Evolutionary conservation across 2,888 invertebrate genomes (phyloP).

Genomic region (Entomobrya proxima): DNA sequence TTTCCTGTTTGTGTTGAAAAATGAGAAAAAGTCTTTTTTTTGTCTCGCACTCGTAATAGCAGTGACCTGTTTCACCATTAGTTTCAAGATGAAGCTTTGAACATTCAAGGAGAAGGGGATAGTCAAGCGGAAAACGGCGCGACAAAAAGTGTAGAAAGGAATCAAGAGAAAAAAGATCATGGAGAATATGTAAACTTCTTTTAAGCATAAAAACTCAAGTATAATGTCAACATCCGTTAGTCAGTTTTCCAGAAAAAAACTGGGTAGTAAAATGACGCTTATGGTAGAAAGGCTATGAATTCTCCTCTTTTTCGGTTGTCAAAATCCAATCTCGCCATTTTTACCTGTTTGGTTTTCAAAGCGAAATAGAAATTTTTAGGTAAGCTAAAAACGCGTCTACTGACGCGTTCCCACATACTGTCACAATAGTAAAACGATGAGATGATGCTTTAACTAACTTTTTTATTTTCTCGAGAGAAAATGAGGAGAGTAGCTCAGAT

Average conservation of each 20-base stretch:
- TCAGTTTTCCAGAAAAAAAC: neutral
- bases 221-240: slow-evolving; percentile 45
- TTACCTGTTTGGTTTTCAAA: neutral
- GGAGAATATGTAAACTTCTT: slow-evolving; percentile 21
- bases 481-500: neutral
- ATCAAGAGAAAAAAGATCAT: slow-evolving; percentile 30
- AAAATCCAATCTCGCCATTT: neutral
- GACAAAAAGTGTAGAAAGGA: neutral
- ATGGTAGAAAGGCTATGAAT: neutral
- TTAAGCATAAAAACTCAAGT: slow-evolving; percentile 31
- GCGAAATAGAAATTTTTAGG: neutral
- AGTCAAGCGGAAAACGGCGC: neutral
- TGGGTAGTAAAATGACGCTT: neutral
- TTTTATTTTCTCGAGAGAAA: neutral
- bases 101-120: neutral
- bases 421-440: neutral
- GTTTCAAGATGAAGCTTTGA: neutral
- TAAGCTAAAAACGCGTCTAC: neutral
- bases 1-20: neutral
- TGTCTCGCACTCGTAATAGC: neutral
- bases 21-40: neutral
- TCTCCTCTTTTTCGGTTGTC: slow-evolving; percentile 6
- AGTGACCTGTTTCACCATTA: neutral
- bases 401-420: neutral
- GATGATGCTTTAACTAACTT: neutral